phyloP scores from a whole-genome alignment of 53 echinoderm and acorn worm genomes.

The Pentamera pediparva region DNA sequence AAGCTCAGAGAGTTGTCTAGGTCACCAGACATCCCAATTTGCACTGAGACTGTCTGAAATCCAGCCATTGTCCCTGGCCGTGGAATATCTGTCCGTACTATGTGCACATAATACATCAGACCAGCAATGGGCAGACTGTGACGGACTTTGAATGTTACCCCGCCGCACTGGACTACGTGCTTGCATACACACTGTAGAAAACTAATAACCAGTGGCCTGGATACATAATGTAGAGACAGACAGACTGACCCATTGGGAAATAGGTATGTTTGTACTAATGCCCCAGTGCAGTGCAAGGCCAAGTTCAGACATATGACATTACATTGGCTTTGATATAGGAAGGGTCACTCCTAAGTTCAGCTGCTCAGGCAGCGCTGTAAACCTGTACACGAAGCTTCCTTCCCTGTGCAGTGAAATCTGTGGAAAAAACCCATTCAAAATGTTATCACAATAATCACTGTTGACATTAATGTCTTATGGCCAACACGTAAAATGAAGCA shows the following conservation, averaged over 20 bases:
- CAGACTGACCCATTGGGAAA: slow-evolving; percentile 39
- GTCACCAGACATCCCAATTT: slow-evolving; percentile 29
- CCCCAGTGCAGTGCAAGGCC: slow-evolving; percentile 30
- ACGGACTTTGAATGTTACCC: too few relatives aligned
- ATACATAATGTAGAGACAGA: slow-evolving; percentile 35
- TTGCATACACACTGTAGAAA: slow-evolving; percentile 22
- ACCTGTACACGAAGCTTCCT: too few relatives aligned
- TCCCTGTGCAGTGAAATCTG: too few relatives aligned
- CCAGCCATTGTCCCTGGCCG: slow-evolving; percentile 2
- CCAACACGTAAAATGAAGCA: too few relatives aligned
- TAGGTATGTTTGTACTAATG: slow-evolving; percentile 33
- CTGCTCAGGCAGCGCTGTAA: too few relatives aligned
- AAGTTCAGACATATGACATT: slow-evolving; percentile 39
- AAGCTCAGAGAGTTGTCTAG: not conserved
- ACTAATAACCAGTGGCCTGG: slow-evolving; percentile 29
- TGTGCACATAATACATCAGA: slow-evolving; percentile 13
- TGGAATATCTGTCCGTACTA: not conserved
- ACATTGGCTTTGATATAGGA: too few relatives aligned
- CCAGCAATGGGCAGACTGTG: not conserved
- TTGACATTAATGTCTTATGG: too few relatives aligned
- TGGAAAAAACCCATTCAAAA: too few relatives aligned
- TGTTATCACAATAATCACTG: too few relatives aligned
- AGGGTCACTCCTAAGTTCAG: too few relatives aligned
- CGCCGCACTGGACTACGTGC: too few relatives aligned
- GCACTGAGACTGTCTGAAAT: too few relatives aligned